A percentile compares a stretch with the other conserved stretches of the same genome.
Evolutionary conservation across 2,888 invertebrate genomes (phyloP).

Genomic region (Pterobdella sp.): DNA sequence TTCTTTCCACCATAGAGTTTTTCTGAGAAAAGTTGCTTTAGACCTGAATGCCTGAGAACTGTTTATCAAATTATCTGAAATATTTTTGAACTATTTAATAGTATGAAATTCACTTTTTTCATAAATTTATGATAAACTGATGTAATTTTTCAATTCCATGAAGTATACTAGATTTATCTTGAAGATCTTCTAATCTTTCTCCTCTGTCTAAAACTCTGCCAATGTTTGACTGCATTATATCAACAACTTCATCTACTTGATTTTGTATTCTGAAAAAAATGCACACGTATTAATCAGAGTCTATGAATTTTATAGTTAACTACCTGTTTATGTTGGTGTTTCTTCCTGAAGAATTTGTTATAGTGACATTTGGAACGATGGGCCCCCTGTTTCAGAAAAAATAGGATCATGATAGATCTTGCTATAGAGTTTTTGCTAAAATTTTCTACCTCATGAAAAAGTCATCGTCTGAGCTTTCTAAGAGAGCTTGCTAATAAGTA

Average conservation of each 20-base stretch:
- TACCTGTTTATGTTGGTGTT: background rate
- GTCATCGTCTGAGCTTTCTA: slow-evolving; percentile 48
- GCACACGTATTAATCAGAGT: background rate
- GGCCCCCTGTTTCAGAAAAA: slow-evolving; percentile 18
- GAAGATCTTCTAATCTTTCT: slow-evolving; percentile 47
- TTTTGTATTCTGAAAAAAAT: slow-evolving; percentile 41
- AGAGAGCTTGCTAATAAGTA: slow-evolving; percentile 42
- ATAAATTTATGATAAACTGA: background rate
- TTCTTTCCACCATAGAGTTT: slow-evolving; percentile 49
- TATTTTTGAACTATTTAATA: background rate
- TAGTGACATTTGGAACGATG: slow-evolving; percentile 21
- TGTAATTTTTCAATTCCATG: slow-evolving; percentile 7
- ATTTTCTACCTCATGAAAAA: slow-evolving; percentile 45
- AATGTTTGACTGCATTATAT: slow-evolving; percentile 49
- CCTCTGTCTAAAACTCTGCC: slow-evolving; percentile 47
- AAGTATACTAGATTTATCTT: slow-evolving; percentile 47
- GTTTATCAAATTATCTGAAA: slow-evolving; percentile 43
- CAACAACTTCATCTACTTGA: slow-evolving; percentile 48
- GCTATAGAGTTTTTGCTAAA: slow-evolving; percentile 24
- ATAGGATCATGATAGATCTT: background rate
- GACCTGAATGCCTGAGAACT: slow-evolving; percentile 46
- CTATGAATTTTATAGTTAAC: background rate
- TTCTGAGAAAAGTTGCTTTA: slow-evolving; percentile 43
- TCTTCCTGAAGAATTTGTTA: slow-evolving; percentile 18
- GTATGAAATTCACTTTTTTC: background rate